Evolutionary conservation across 2,113 vertebrate species (phyloP).

Genomic region (Paramormyrops kingsleyae): DNA sequence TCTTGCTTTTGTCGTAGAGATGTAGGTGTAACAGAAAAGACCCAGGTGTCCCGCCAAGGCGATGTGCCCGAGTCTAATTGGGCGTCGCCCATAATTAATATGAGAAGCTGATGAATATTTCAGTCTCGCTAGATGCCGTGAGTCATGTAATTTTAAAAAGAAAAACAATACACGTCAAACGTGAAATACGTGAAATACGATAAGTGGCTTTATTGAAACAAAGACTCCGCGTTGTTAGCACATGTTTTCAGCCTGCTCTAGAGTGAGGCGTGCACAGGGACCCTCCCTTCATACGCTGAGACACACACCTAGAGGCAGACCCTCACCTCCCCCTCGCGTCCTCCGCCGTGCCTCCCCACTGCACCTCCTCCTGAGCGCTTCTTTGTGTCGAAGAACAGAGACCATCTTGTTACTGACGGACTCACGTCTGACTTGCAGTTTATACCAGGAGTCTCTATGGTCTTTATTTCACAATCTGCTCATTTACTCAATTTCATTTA

Average conservation of each 20-base stretch:
- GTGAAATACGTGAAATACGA: neutral
- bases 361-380: neutral
- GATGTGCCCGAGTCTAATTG: neutral
- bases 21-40: neutral
- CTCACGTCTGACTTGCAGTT: neutral
- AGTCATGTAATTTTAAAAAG: neutral
- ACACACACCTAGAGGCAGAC: neutral
- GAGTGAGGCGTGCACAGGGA: neutral
- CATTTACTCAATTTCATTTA: neutral
- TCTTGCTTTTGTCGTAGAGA: neutral
- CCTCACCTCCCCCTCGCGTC: neutral
- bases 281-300: neutral
- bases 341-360: neutral
- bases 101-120: constrained; percentile 3
- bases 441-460: neutral
- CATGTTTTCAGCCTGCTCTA: neutral
- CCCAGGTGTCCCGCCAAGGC: no score
- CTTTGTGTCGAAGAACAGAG: constrained; percentile 7
- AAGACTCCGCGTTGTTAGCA: neutral
- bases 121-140: neutral
- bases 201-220: neutral
- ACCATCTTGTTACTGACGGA: neutral
- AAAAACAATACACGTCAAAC: neutral
- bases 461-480: neutral
- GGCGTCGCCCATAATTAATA: neutral